phyloP scores from a whole-genome alignment of 2,888 invertebrate species.

The Lottia scabra region DNA sequence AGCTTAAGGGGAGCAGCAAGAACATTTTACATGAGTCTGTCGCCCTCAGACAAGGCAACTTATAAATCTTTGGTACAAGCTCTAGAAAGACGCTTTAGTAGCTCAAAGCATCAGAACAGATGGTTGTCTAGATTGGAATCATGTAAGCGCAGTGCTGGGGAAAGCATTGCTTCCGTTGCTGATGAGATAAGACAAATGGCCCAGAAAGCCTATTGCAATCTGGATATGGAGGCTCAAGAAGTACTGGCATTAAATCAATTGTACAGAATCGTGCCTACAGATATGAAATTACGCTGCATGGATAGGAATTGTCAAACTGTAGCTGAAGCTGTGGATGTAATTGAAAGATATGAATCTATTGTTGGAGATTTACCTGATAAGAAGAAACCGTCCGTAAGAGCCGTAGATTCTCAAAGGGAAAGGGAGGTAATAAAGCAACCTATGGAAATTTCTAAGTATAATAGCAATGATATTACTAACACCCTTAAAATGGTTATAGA shows the following conservation, averaged over 20 bases:
- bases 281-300: conserved; percentile 8
- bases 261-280: no score
- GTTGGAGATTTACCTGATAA: background rate
- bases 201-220: background rate
- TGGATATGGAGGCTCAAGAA: background rate
- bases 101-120: no score
- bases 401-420: background rate
- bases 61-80: background rate
- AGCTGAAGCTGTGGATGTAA: no score
- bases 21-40: background rate
- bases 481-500: background rate
- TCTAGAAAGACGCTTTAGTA: background rate
- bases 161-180: background rate
- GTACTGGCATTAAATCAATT: conserved; percentile 7
- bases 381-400: background rate
- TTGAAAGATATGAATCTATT: conserved; percentile 11
- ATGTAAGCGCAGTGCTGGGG: background rate
- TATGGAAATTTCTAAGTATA: no score
- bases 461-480: no score
- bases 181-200: background rate
- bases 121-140: background rate
- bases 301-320: conserved; percentile 7
- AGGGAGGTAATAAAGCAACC: no score
- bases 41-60: background rate
- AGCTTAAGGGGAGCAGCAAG: conserved; percentile 4